phyloP scores from a whole-genome alignment of 2,888 invertebrate genomes.

The Eustalomyia histrio region DNA sequence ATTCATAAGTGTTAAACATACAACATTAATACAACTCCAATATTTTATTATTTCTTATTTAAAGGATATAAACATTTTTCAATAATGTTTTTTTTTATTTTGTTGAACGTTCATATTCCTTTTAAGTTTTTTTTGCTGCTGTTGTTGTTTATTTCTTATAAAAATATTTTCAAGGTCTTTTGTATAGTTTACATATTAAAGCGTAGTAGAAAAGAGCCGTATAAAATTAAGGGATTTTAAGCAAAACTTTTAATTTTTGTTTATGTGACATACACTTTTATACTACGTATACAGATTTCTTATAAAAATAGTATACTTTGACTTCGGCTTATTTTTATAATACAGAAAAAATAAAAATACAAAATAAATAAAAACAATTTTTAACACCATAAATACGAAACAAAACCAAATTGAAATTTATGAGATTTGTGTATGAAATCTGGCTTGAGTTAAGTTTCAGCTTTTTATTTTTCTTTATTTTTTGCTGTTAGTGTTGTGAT shows the following conservation, averaged over 20 bases:
- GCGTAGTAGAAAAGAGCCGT: constrained; percentile 54
- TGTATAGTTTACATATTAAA: constrained; percentile 63
- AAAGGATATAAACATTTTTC: constrained; percentile 29
- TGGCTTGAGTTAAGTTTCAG: constrained; percentile 43
- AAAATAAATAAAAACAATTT: constrained; percentile 31
- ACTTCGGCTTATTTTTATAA: constrained; percentile 9
- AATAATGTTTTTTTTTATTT: constrained; percentile 13
- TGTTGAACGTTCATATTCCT: constrained; percentile 38
- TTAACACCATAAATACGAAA: constrained; percentile 62
- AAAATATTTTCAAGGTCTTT: constrained; percentile 58
- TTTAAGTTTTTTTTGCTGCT: constrained; percentile 19
- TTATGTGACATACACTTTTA: constrained; percentile 58
- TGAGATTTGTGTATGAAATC: constrained; percentile 61
- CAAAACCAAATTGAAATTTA: constrained; percentile 64
- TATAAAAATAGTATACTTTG: not conserved
- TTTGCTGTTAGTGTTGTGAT: constrained; percentile 43
- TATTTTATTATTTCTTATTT: constrained; percentile 57
- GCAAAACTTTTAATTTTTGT: constrained; percentile 19
- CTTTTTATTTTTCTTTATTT: constrained; percentile 32
- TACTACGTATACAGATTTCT: not conserved
- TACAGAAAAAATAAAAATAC: not conserved
- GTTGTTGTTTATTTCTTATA: constrained; percentile 28
- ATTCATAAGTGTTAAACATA: constrained; percentile 64
- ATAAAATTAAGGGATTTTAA: constrained; percentile 55
- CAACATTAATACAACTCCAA: constrained; percentile 46